phyloP scores from a whole-genome alignment of 2,113 vertebrate genomes.

The Cynoglossus semilaevis region DNA sequence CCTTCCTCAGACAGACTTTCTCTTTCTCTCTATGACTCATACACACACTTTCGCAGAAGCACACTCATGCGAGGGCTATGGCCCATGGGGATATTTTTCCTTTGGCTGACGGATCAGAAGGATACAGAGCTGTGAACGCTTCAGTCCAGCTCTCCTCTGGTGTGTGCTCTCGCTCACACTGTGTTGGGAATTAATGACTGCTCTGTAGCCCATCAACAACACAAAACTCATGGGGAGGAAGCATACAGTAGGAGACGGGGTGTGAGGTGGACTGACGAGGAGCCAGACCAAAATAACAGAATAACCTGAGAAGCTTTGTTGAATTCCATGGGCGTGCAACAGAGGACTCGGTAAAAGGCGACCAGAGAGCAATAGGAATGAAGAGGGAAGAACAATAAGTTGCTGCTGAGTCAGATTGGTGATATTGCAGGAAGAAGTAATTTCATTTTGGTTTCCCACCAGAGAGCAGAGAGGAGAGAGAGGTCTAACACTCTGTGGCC shows the following conservation, averaged over 20 bases:
- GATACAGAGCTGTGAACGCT: conserved; percentile 55
- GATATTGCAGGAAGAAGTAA: conserved; percentile 61
- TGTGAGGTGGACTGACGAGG: neutral
- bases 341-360: conserved; percentile 41
- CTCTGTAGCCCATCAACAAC: conserved; percentile 59
- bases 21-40: conserved; percentile 8
- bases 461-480: conserved; percentile 41
- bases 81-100: conserved; percentile 62
- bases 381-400: conserved; percentile 59
- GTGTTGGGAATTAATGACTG: conserved; percentile 67
- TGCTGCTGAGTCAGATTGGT: conserved; percentile 67
- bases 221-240: conserved; percentile 46
- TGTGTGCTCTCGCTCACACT: conserved; percentile 49
- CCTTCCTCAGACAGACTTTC: neutral
- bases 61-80: conserved; percentile 32
- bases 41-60: conserved; percentile 12
- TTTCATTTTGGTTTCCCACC: conserved; percentile 59
- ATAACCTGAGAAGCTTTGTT: conserved; percentile 42
- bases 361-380: conserved; percentile 58
- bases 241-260: conserved; percentile 34
- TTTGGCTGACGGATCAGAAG: conserved; percentile 64
- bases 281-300: conserved; percentile 37
- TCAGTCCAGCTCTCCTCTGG: conserved; percentile 53
- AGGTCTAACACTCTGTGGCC: conserved; percentile 38
- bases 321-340: conserved; percentile 36